Percentiles rank a stretch among this genome's conserved stretches.
These are phyloP conservation scores for Acronicta alni DNA, from an alignment of 2,888 invertebrate species.

Conservation along the genomic window DNA sequence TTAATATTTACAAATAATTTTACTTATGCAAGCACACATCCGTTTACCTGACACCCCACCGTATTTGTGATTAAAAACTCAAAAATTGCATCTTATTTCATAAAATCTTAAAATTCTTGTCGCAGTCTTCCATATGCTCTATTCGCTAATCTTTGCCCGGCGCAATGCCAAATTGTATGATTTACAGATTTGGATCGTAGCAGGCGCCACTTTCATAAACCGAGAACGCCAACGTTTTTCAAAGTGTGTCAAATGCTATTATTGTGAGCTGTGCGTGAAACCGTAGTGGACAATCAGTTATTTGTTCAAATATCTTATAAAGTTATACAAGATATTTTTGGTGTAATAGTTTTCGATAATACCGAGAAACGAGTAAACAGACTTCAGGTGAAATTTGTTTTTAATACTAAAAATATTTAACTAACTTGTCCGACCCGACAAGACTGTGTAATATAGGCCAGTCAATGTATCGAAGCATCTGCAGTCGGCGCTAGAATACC, in stretches of 20 bases:
- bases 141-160: slow-evolving; percentile 69
- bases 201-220: slow-evolving; percentile 80
- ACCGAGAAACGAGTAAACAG: slow-evolving; percentile 10
- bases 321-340: slow-evolving; percentile 27
- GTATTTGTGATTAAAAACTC: background rate
- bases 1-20: slow-evolving; percentile 31
- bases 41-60: background rate
- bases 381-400: slow-evolving; percentile 24
- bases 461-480: slow-evolving; percentile 35
- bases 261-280: slow-evolving; percentile 54
- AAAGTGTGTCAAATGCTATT: slow-evolving; percentile 73
- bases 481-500: slow-evolving; percentile 49
- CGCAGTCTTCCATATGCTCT: slow-evolving; percentile 36
- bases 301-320: slow-evolving; percentile 45
- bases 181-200: slow-evolving; percentile 72
- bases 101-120: slow-evolving; percentile 22
- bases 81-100: slow-evolving; percentile 11
- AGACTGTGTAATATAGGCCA: slow-evolving; percentile 42
- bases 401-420: slow-evolving; percentile 46
- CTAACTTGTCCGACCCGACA: slow-evolving; percentile 30
- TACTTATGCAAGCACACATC: slow-evolving; percentile 16
- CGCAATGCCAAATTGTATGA: slow-evolving; percentile 83
- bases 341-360: slow-evolving; percentile 5
- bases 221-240: slow-evolving; percentile 66
- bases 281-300: slow-evolving; percentile 41